phyloP scores from a whole-genome alignment of 2,113 vertebrate genomes.

The Nansenia antarctica region DNA sequence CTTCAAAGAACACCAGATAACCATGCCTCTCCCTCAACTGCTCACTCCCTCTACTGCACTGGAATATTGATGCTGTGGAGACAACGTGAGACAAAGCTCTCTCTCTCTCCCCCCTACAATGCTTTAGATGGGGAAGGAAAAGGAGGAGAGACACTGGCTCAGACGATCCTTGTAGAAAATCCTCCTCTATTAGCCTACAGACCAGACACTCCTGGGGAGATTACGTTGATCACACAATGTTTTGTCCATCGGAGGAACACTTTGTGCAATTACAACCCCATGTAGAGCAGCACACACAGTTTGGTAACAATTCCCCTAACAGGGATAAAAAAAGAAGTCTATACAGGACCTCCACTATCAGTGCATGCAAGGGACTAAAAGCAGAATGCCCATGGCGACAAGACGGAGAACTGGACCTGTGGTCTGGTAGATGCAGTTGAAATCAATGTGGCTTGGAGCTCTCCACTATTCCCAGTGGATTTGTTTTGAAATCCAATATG shows the following conservation, averaged over 20 bases:
- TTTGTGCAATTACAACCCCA: neutral
- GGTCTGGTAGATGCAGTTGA: slow-evolving; percentile 10
- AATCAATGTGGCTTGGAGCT: slow-evolving; percentile 19
- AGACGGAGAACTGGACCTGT: neutral
- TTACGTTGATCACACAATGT: neutral
- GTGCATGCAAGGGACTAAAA: neutral
- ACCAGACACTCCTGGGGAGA: slow-evolving; percentile 11
- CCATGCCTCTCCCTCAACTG: slow-evolving; percentile 11
- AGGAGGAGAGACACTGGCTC: neutral
- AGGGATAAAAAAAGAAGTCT: neutral
- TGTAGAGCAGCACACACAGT: slow-evolving; percentile 17
- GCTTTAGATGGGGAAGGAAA: neutral
- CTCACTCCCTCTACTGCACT: slow-evolving; percentile 17
- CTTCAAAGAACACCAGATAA: slow-evolving; percentile 47
- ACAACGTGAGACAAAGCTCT: neutral
- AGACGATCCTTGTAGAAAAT: neutral
- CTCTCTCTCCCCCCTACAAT: slow-evolving; percentile 24
- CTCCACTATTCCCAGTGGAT: neutral
- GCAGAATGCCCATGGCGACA: neutral
- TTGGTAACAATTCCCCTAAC: neutral
- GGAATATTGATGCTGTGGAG: slow-evolving; percentile 39
- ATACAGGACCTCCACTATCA: neutral
- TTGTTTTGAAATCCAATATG: neutral
- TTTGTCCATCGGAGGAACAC: neutral
- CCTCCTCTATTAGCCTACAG: neutral